Evolutionary conservation across 2,113 vertebrate genomes (phyloP), one percentile per base, ranked within the genome.

Genomic region (Macquaria ambigua): DNA sequence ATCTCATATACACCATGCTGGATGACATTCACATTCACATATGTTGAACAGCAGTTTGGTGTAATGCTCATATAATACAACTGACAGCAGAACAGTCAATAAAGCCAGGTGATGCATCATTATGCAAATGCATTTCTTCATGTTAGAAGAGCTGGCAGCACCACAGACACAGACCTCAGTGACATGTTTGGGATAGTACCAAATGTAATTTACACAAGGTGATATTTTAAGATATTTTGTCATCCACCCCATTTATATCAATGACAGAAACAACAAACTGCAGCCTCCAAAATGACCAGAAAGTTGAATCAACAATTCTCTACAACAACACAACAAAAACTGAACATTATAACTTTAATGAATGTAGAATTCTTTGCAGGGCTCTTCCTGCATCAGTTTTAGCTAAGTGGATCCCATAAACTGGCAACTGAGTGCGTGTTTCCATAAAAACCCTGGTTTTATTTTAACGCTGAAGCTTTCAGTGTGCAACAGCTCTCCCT

Each of bases 91-190:
- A 75, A 31, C 31, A 58, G n/a, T 53, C 56, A 55, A 59, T 50
- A 56, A 87, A 79, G 43, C n/a, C 6, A 64, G 34, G 37, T 34
- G 25, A 84, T 34, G 66, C 31, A 75, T 34, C 31, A 53, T 73
- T 46, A 69, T 43, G 31, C 55, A 83, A 83, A 83, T 74, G 1
- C 2, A 6, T 50, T 41, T 80, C 14, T 67, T 48, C 6, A 43
- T 55, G n/a, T 43, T 31, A 69, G 6, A 39, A 46, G 20, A 62
- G 9, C 21, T 50, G 34, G 4, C 23, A 41, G 55, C 52, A 67
- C 11, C 37, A 59, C 9, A 77, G 50, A 58, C 4, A 34, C 16
- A 67, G n/a, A 77, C 23, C 11, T 74, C 52, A 66, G 25, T 43
- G 28, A 75, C 15, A 63, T 31, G 52, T 75, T 37, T 74, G 15